Base-by-base conservation (phyloP, 2,888 invertebrate species). In the Leptinotarsa peninsularis region DNA sequence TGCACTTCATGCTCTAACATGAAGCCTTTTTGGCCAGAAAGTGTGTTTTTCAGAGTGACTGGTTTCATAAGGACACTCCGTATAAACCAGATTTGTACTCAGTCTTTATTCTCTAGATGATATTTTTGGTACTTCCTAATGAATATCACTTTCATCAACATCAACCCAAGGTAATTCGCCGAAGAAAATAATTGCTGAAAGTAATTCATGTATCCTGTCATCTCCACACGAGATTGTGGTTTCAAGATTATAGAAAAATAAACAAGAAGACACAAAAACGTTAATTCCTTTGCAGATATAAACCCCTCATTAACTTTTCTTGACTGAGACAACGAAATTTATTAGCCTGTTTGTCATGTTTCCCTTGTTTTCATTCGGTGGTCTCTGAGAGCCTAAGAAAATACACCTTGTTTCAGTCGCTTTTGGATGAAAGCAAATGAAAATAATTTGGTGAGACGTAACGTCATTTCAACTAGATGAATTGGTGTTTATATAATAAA, bases 401-500 rank as follows among this genome's bases (percentile, higher is more conserved):
- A 73, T 56, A 73, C 56, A 70, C 72, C 75, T 72, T 68, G 72
- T 72, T 72, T 66, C 66, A 43, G 63, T 67, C 63, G 60, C 63
- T 63, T 63, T 63, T 43, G 63, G 63, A 63, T 74, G 71, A 58
- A 71, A 71, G 60, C 50, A 60, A 75, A 74, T 71, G 67, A 67
- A 74, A 74, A 67, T 74, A 74, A 74, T 71, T 63, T 50, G 18
- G 63, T 66, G 60, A 49, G 68, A 72, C 60, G 60, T 50, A 66
- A 49, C 66, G 70, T 50, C 68, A 33, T 66, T 49, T 69, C 71
- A n/a, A 71, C 60, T 71, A 74, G 76, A 74, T 69, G 71, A 73
- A 74, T 74, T 74, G 60, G 68, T 76, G 76, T 76, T 76, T 74
- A 76, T 66, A 69, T 68, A 76, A 72, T 74, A 76, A 69, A 71